These are phyloP conservation scores for Suncus etruscus DNA, from an alignment of 2,113 vertebrate genomes.

Conservation along the genomic window DNA sequence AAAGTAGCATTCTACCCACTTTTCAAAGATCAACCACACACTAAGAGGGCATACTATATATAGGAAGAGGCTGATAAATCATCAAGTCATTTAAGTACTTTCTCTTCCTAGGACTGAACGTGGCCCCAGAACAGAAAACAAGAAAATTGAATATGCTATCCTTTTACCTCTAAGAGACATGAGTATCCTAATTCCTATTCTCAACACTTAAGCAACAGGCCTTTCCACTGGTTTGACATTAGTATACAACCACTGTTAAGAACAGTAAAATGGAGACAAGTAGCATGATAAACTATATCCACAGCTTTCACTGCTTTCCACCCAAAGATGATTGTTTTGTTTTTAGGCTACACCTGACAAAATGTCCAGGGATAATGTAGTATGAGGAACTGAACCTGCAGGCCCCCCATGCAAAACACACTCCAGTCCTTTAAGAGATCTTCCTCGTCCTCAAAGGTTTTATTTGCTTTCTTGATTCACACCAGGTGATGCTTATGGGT, in stretches of 20 bases:
- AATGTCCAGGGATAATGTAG: too few relatives aligned
- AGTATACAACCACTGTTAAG: not conserved
- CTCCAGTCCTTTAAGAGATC: too few relatives aligned
- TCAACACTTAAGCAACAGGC: not conserved
- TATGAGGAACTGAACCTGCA: too few relatives aligned
- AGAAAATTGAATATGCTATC: conserved; percentile 4
- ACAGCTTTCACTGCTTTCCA: not conserved
- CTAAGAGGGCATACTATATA: not conserved
- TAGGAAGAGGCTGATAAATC: not conserved
- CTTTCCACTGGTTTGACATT: not conserved
- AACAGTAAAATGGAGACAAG: not conserved
- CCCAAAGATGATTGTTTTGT: too few relatives aligned
- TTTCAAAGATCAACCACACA: not conserved
- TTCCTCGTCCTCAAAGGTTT: too few relatives aligned
- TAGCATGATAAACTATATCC: not conserved
- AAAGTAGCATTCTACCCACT: not conserved
- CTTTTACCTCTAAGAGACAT: conserved; percentile 19
- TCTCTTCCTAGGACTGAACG: not conserved
- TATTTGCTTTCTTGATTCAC: too few relatives aligned
- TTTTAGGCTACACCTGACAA: too few relatives aligned
- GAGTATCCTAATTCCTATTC: not conserved
- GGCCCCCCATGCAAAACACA: too few relatives aligned
- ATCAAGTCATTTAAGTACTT: not conserved
- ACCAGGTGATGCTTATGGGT: too few relatives aligned
- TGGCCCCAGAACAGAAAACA: too few relatives aligned